Evolutionary conservation across 1,140 invertebrate genomes (phyloP).

Genomic region (Anoplophora glabripennis): DNA sequence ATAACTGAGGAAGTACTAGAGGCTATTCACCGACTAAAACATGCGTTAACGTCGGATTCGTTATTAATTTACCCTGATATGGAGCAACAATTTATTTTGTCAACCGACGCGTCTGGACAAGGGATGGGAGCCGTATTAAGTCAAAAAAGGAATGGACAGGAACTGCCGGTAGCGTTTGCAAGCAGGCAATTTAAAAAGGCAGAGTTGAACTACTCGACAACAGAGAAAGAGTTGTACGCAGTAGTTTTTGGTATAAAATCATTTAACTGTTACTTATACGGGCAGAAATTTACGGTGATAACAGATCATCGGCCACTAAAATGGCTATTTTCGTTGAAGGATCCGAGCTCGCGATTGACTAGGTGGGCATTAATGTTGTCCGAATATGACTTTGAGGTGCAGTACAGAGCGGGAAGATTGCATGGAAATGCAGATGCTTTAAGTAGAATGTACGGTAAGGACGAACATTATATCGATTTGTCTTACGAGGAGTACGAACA

Average conservation of each 20-base stretch:
- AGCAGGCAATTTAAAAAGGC: slow-evolving; percentile 8
- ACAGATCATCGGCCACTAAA: slow-evolving; percentile 16
- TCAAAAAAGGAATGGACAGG: slow-evolving; percentile 5
- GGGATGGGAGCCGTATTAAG: slow-evolving; percentile 18
- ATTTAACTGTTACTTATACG: slow-evolving; percentile 16
- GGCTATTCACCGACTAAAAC: slow-evolving; percentile 11
- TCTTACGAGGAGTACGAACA: neutral
- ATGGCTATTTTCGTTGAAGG: slow-evolving; percentile 19
- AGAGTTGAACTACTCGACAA: slow-evolving; percentile 16
- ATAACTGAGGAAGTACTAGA: slow-evolving; percentile 1
- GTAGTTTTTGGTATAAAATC: slow-evolving; percentile 8
- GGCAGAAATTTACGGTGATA: slow-evolving; percentile 10
- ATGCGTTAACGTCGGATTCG: slow-evolving; percentile 22
- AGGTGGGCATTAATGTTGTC: slow-evolving; percentile 12
- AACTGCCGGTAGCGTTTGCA: slow-evolving; percentile 9
- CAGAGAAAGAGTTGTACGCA: slow-evolving; percentile 13
- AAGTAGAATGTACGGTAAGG: neutral
- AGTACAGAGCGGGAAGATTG: slow-evolving; percentile 6
- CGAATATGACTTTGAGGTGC: slow-evolving; percentile 17
- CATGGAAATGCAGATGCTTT: slow-evolving; percentile 8
- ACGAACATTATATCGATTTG: slow-evolving; percentile 1
- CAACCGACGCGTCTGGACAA: slow-evolving; percentile 44
- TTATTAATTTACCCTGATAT: slow-evolving; percentile 41
- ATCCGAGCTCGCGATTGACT: slow-evolving; percentile 13
- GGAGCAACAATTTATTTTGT: slow-evolving; percentile 39